Percentiles rank a stretch among this genome's conserved stretches.
Evolutionary conservation across 1,140 invertebrate genomes (phyloP).

Genomic region (Dendroctonus valens): DNA sequence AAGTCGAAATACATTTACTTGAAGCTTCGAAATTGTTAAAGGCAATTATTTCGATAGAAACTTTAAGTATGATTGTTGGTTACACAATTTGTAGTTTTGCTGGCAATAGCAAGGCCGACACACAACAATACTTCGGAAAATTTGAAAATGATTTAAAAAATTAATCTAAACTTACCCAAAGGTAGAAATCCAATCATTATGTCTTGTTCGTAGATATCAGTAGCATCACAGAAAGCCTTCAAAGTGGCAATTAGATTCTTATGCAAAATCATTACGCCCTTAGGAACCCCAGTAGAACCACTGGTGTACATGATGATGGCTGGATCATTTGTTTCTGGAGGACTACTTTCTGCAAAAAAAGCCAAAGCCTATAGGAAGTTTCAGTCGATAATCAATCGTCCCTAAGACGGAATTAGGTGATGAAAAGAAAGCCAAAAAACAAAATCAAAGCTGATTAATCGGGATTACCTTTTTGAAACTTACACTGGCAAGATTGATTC

Average conservation of each 20-base stretch:
- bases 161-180: constrained; percentile 50
- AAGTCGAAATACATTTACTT: too few relatives aligned
- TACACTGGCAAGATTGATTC: constrained; percentile 4
- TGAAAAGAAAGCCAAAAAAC: not conserved
- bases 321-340: constrained; percentile 70
- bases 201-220: constrained; percentile 71
- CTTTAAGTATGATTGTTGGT: too few relatives aligned
- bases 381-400: too few relatives aligned
- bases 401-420: not conserved
- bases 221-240: constrained; percentile 81
- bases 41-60: too few relatives aligned
- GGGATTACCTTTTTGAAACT: constrained; percentile 4
- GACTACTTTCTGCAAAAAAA: constrained; percentile 51
- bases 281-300: constrained; percentile 89
- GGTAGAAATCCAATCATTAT: constrained; percentile 94
- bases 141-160: too few relatives aligned
- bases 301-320: constrained; percentile 97
- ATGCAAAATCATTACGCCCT: constrained; percentile 85
- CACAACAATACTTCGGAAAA: too few relatives aligned
- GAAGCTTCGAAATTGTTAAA: too few relatives aligned
- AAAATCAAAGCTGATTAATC: not conserved
- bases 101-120: too few relatives aligned
- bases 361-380: constrained; percentile 6
- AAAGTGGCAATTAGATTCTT: constrained; percentile 87
- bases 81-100: too few relatives aligned